A percentile compares a stretch with the other conserved stretches of the same genome.
phyloP scores from a whole-genome alignment of 2,113 vertebrate genomes.

The Dromaius novaehollandiae region DNA sequence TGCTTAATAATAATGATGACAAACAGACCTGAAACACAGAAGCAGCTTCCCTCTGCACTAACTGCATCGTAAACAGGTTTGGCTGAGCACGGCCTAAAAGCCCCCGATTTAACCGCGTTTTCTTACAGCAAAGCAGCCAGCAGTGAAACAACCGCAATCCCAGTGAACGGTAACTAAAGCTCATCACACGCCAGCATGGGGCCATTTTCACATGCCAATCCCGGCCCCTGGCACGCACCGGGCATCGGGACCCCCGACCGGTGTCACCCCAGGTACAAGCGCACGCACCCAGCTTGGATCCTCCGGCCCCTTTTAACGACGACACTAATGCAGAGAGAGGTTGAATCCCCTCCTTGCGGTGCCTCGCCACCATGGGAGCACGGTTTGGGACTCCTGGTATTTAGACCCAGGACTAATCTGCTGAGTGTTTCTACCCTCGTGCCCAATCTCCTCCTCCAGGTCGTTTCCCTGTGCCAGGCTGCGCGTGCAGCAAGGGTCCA shows the following conservation, averaged over 20 bases:
- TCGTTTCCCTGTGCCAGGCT: neutral
- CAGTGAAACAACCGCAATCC: rapidly evolving
- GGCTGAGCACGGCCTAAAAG: neutral
- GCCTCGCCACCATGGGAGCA: neutral
- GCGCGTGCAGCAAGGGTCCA: neutral
- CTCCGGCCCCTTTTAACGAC: neutral
- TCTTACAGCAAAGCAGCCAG: neutral
- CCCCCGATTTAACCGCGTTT: neutral
- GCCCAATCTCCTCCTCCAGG: neutral
- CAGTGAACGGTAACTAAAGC: neutral
- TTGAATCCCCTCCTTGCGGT: neutral
- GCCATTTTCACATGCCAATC: rapidly evolving
- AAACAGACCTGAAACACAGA: neutral
- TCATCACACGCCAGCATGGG: rapidly evolving
- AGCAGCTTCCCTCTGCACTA: neutral
- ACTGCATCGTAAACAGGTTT: neutral
- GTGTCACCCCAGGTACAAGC: rapidly evolving
- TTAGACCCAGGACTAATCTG: neutral
- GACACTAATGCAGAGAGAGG: neutral
- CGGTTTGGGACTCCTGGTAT: neutral
- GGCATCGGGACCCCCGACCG: neutral
- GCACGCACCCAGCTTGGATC: rapidly evolving
- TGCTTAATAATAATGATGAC: neutral
- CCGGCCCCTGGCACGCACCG: rapidly evolving
- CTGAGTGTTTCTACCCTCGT: rapidly evolving